Evolutionary conservation across 2,113 vertebrate species (phyloP), one percentile per base, ranked within the genome.

Genomic region (Cebus imitator): DNA sequence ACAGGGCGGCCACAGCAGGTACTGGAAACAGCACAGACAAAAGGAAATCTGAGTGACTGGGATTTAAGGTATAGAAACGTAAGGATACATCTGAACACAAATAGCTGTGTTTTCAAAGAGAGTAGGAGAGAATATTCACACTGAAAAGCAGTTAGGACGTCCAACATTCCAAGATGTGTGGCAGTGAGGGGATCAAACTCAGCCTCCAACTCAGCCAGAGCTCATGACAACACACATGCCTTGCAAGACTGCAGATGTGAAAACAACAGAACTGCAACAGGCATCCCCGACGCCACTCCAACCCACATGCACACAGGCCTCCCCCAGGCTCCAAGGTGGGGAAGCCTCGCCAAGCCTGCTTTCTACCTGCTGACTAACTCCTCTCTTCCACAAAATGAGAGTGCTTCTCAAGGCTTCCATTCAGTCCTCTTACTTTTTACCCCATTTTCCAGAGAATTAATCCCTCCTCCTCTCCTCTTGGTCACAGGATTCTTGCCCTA

Each of bases 261-360:
- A 78, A 48, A 30, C 14, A 8, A 43, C 45, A 8, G n/a, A 17
- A 10, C 5, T 1, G 11, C 72, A 50, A 0, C 37, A 25, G 61
- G 4, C 30, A 27, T 43, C 30, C 27, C 61, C 5, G 9, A 64
- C 1, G 4, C 27, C 61, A 61, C 58, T 10, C 23, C 7, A 66
- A 58, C 16, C 79, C 37, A 6, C 21, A 18, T 1, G 3, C 37
- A 13, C 0, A 1, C 2, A 8, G 32, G 6, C 40, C 43, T 1
- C 43, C 8, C 9, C 3, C 23, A 14, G 12, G n/a, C 30, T 18
- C 92, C 45, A 23, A 4, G 50, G 50, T 27, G 7, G 20, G 40
- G 32, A 0, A 8, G 85, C 43, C 32, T 23, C 35, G 0, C 12
- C 55, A 18, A 43, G 35, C 6, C 86, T 21, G 5, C 35, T 6